These are phyloP conservation scores for Gymnocheta viridis DNA, from an alignment of 2,888 invertebrate genomes.

Conservation along the genomic window DNA sequence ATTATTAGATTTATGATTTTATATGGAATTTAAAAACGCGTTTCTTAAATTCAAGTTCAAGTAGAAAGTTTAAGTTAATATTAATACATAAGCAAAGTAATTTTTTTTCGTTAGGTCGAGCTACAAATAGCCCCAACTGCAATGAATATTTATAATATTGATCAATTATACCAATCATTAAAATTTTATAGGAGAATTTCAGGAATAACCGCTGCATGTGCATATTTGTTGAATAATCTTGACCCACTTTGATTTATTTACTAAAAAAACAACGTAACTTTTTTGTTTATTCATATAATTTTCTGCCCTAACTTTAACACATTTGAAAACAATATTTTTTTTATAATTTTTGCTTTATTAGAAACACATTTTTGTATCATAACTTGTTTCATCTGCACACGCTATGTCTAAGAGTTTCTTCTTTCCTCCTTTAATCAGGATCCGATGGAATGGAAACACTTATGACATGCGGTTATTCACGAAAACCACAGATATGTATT, in stretches of 20 bases:
- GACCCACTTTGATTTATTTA: background rate
- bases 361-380: background rate
- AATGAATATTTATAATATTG: conserved; percentile 28
- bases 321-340: background rate
- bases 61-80: conserved; percentile 65
- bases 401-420: background rate
- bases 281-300: background rate
- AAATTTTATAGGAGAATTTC: conserved; percentile 7
- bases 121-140: conserved; percentile 37
- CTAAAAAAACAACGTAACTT: background rate
- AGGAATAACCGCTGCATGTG: background rate
- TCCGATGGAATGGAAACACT: background rate
- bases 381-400: background rate
- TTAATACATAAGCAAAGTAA: conserved; percentile 57
- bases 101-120: conserved; percentile 50
- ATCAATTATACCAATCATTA: conserved; percentile 14
- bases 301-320: background rate
- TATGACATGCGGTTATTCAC: background rate
- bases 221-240: background rate
- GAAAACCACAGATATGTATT: background rate
- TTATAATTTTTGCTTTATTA: background rate
- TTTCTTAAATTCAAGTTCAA: conserved; percentile 67
- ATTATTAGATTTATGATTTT: conserved; percentile 66
- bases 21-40: conserved; percentile 57
- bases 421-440: background rate